phyloP scores from a whole-genome alignment of 92 coral and sea anemone genomes.

The Ricordea florida region DNA sequence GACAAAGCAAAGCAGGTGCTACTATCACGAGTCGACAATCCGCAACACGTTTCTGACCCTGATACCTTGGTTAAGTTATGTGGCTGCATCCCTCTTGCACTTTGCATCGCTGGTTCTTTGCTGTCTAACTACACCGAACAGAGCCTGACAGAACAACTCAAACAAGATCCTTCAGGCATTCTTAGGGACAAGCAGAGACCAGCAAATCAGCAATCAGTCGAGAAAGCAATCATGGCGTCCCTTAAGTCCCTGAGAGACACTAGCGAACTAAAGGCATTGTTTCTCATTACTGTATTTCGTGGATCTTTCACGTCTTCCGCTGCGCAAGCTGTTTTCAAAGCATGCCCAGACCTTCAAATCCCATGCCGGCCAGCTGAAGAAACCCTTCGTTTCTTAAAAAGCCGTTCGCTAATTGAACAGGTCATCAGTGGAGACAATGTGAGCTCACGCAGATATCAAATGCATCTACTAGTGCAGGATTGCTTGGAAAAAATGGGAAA shows the following conservation, averaged over 20 bases:
- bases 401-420: not conserved
- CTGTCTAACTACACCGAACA: slow-evolving; percentile 10
- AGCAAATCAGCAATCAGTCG: not conserved
- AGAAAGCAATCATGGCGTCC: slow-evolving; percentile 17
- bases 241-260: not conserved
- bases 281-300: slow-evolving; percentile 22
- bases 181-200: not conserved
- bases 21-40: not conserved
- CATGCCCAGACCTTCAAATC: not conserved
- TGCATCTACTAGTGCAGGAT: too few relatives aligned
- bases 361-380: not conserved
- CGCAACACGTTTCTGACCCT: not conserved
- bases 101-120: slow-evolving; percentile 33
- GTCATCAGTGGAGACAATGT: not conserved
- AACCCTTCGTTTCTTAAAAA: not conserved
- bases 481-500: too few relatives aligned
- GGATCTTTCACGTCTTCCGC: slow-evolving; percentile 18
- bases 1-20: not conserved
- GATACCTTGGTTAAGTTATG: slow-evolving; percentile 25
- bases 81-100: slow-evolving; percentile 46
- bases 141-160: slow-evolving; percentile 1
- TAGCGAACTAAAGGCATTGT: slow-evolving; percentile 2
- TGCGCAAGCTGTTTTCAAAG: slow-evolving; percentile 11
- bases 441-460: too few relatives aligned
- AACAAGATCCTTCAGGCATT: slow-evolving; percentile 2